phyloP scores from a whole-genome alignment of 2,113 vertebrate genomes.

The Formicarius rufipectus region DNA sequence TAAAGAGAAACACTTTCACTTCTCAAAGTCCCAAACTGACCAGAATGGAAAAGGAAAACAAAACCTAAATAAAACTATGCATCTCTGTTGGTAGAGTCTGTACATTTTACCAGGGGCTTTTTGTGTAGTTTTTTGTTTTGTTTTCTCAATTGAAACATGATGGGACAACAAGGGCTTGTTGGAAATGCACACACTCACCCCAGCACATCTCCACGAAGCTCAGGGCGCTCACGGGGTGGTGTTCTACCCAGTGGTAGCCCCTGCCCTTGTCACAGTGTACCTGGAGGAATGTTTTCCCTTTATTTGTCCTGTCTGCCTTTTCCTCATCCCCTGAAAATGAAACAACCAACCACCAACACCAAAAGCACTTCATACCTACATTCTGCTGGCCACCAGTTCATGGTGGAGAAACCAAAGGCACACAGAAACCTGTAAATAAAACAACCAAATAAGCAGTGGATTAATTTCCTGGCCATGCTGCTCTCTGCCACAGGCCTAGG shows the following conservation, averaged over 20 bases:
- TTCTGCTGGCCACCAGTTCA: background rate
- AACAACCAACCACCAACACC: background rate
- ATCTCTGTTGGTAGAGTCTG: background rate
- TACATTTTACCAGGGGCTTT: background rate
- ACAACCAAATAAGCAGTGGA: background rate
- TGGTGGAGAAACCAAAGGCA: background rate
- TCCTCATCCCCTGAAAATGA: background rate
- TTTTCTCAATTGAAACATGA: background rate
- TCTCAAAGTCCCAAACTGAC: background rate
- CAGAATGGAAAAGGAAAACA: background rate
- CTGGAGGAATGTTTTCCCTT: background rate
- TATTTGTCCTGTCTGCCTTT: background rate
- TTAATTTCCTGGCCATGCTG: background rate
- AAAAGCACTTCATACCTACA: background rate
- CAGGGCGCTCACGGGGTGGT: background rate
- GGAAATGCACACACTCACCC: background rate
- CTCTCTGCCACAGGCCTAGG: background rate
- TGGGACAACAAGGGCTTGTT: background rate
- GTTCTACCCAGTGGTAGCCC: rapidly evolving
- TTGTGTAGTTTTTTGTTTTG: background rate
- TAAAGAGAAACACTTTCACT: background rate
- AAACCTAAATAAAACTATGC: background rate
- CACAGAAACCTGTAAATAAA: background rate
- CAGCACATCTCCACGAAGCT: background rate
- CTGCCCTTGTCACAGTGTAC: background rate